Evolutionary conservation across 2,797 vertebrate genomes (phyloP).

Genomic region (Poeciliopsis turneri): DNA sequence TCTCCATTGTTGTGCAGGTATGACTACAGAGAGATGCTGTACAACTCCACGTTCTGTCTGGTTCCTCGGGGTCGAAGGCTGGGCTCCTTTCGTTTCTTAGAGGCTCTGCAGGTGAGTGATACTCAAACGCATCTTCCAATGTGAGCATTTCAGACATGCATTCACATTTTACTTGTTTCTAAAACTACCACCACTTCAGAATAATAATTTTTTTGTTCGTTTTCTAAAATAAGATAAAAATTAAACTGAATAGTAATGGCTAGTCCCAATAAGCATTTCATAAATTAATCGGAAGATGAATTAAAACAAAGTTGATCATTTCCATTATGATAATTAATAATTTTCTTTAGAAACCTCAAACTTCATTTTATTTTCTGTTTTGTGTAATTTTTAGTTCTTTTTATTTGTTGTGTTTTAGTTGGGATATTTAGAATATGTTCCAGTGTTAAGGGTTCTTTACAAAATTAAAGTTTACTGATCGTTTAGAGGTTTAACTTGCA

Average conservation of each 20-base stretch:
- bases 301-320: no score
- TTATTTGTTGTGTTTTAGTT: no score
- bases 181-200: background rate
- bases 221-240: background rate
- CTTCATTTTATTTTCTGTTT: no score
- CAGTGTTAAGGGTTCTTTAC: no score
- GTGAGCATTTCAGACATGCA: no score
- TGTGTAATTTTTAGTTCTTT: no score
- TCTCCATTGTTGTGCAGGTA: slow-evolving; percentile 79
- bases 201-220: background rate
- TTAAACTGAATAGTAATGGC: background rate
- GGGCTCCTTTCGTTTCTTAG: slow-evolving; percentile 98
- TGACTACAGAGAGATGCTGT: slow-evolving; percentile 99
- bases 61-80: slow-evolving; percentile 97
- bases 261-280: background rate
- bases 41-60: slow-evolving; percentile 99
- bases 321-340: no score
- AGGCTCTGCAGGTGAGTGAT: slow-evolving; percentile 94
- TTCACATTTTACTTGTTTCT: background rate
- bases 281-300: no score
- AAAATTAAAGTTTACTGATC: no score
- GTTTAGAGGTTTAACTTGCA: no score
- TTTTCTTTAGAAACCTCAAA: no score
- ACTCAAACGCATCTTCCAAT: background rate
- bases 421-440: no score